Evolutionary conservation across 2,113 vertebrate species (phyloP).

Genomic region (Murina feae): DNA sequence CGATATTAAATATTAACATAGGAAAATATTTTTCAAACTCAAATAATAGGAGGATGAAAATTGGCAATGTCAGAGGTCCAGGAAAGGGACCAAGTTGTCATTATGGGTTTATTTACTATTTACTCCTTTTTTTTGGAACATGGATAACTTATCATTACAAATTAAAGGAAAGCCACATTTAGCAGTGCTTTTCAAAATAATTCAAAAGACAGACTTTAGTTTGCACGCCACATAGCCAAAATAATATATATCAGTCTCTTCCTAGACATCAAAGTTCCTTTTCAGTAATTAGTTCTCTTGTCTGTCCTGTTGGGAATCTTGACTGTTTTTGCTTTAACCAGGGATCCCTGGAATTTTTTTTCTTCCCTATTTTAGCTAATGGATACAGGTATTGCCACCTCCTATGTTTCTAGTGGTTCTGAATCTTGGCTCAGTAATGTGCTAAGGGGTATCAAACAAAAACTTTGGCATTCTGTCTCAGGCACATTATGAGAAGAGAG

Average conservation of each 20-base stretch:
- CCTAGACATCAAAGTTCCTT: constrained; percentile 1
- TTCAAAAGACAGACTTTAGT: constrained; percentile 27
- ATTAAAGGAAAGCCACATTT: constrained; percentile 51
- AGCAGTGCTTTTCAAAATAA: constrained; percentile 35
- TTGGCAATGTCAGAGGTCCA: neutral
- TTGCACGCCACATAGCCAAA: neutral
- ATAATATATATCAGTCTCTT: constrained; percentile 19
- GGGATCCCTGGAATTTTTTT: neutral
- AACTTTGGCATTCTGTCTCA: neutral
- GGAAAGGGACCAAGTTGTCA: neutral
- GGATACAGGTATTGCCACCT: neutral
- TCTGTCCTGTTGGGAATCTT: neutral
- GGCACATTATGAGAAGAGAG: neutral
- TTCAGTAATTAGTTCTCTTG: neutral
- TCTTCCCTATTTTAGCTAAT: constrained; percentile 11
- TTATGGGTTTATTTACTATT: constrained; percentile 26
- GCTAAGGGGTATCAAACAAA: neutral
- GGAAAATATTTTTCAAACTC: neutral
- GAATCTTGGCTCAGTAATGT: neutral
- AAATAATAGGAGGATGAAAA: constrained; percentile 2
- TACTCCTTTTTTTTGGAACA: constrained; percentile 48
- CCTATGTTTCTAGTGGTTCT: neutral
- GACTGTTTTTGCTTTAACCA: neutral
- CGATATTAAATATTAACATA: neutral
- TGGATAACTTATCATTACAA: constrained; percentile 47